Base-by-base conservation (phyloP, 1,140 invertebrate genomes). In the Campodea augens region DNA sequence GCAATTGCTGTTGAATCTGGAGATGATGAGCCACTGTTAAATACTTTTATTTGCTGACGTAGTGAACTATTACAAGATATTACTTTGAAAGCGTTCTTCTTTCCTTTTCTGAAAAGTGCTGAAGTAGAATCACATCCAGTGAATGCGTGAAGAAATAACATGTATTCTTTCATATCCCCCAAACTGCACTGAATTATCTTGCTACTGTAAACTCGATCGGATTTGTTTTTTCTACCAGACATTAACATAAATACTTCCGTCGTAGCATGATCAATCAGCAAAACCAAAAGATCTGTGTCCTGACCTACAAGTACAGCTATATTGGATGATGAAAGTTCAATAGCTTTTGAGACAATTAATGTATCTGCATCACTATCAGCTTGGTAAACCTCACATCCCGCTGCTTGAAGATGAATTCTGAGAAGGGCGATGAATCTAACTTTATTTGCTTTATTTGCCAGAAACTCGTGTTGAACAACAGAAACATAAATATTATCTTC, bases 231-330 rank as follows among this genome's bases (percentile, higher is more conserved):
- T 19, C 29, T 41, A 21, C 22, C 47, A 41, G 43, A 38, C 24
- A 49, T 46, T 18, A 49, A 27, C 37, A 46, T 39, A 23, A 29
- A 40, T 5, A 46, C 44, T 29, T 41, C 39, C 27, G 20, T 39
- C 18, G 43, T 41, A 21, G 23, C 47, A 49, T 29, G 44, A 49
- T 37, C 27, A 49, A 40, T 41, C 27, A 19, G 38, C 19, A 49
- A 38, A 24, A 49, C 43, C 29, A 46, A 19, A 36, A 49, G 37
- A 36, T 49, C 47, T 21, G 38, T 46, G 44, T 49, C 44, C 19
- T 49, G 43, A 25, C 23, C 47, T 38, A 46, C 38, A 41, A 49
- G 25, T 27, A 49, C 44, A 29, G 47, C 39, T 25, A 39, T n/a
- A 40, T 44, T 43, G n/a, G n/a, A 23, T 21, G 21, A 18, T 41